A percentile compares a stretch with the other conserved stretches of the same genome.
Evolutionary conservation across 2,113 vertebrate species (phyloP).

Genomic region (Serilophus lunatus): DNA sequence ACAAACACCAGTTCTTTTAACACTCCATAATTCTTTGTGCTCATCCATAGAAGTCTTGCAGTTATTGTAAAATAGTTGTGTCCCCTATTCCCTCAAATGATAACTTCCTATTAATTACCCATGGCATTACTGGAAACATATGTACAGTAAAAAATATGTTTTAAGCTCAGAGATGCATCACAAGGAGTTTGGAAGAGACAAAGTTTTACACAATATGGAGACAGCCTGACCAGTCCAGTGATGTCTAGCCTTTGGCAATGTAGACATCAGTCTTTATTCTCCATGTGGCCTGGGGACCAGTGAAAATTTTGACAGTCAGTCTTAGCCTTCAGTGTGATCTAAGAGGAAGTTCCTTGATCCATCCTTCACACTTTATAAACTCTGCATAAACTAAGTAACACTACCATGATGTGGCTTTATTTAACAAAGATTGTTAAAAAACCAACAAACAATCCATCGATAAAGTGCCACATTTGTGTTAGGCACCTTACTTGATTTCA

Average conservation of each 20-base stretch:
- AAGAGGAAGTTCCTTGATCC: neutral
- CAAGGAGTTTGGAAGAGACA: neutral
- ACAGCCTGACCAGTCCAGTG: neutral
- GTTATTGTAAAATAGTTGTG: neutral
- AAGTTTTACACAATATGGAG: neutral
- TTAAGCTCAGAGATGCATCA: neutral
- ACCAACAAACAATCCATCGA: neutral
- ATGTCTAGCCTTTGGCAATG: neutral
- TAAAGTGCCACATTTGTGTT: neutral
- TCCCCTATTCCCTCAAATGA: neutral
- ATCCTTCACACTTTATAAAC: neutral
- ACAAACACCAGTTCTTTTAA: neutral
- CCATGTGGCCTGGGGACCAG: accelerated
- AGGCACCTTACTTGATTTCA: neutral
- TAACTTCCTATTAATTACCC: neutral
- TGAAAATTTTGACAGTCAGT: neutral
- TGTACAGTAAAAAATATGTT: neutral
- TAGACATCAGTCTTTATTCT: neutral
- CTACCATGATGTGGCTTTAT: neutral
- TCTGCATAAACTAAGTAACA: neutral
- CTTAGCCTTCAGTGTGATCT: neutral
- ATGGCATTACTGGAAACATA: neutral
- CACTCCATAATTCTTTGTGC: neutral
- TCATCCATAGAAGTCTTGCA: neutral
- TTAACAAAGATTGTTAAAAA: neutral